Evolutionary conservation across 2,888 invertebrate species (phyloP), one percentile per base, ranked within the genome.

Genomic region (Lumbricus terrestris): DNA sequence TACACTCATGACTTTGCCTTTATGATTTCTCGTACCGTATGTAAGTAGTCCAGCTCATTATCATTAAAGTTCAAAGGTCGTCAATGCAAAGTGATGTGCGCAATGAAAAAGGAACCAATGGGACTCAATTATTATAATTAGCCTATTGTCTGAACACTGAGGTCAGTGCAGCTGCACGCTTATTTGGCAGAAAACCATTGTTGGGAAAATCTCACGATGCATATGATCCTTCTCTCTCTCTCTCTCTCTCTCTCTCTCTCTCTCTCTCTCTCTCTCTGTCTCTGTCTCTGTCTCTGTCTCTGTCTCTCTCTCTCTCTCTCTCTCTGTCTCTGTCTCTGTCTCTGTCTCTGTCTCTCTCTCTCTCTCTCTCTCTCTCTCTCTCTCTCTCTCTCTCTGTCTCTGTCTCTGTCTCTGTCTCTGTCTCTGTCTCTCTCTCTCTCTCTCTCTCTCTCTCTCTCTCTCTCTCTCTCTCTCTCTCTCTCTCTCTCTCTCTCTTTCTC

Each of bases 281-380:
- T 33, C 35, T n/a, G 8, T 11, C 34, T 89, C 29, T 82, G 82
- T 85, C 82, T 42, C 82, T n/a, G 89, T 37, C 90, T 34, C 82
- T 16, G 82, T 91, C 88, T 90, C 69, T 82, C 91, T 35, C 23
- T 33, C 29, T 37, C 18, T 54, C 90, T 90, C 90, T 90, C 90
- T 90, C 90, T 90, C 90, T 34, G 4, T 90, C 88, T 91, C 90
- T 90, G 94, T 97, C 96, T 96, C 96, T 90, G 16, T 88, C 89
- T n/a, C 35, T 33, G 11, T 37, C 82, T 90, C 90, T 90, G 54
- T 47, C 90, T 85, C 35, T 90, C 85, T 91, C 90, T 91, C 90
- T 90, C 90, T 29, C 69, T 90, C 47, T 69, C n/a, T 90, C 33
- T 82, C 47, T 90, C 90, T 47, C 90, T 90, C 82, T 82, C 37